These are phyloP conservation scores for Dendrolimus kikuchii DNA, from an alignment of 1,140 invertebrate genomes.

Conservation along the genomic window DNA sequence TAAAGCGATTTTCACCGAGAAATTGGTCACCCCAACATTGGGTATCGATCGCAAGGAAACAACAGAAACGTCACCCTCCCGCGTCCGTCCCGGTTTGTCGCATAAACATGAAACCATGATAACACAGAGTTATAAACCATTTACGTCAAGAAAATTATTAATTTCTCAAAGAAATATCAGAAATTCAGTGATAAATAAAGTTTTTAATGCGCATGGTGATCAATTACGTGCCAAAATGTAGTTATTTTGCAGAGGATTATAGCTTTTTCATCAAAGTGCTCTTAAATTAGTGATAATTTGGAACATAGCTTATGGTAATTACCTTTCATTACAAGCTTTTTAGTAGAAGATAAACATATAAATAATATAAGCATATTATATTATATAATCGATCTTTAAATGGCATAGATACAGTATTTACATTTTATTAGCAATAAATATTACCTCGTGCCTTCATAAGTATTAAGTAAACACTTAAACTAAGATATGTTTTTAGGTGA, in stretches of 20 bases:
- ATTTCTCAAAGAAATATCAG: no score
- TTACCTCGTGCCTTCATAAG: no score
- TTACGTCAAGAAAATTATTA: no score
- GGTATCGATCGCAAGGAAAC: constrained; percentile 51
- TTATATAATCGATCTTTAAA: no score
- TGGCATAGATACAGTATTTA: no score
- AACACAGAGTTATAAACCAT: no score
- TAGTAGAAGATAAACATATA: no score
- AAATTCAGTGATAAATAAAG: not conserved
- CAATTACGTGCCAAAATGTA: constrained; percentile 11
- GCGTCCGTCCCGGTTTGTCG: constrained; percentile 44
- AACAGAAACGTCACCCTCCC: constrained; percentile 41
- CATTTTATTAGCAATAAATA: no score
- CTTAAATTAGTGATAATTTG: not conserved
- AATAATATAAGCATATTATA: no score
- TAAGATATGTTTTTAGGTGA: no score
- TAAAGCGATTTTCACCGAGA: constrained; percentile 1
- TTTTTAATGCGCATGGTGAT: not conserved
- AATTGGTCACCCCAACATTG: constrained; percentile 45
- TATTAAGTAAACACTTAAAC: no score
- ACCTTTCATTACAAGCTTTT: no score
- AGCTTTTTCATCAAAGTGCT: not conserved
- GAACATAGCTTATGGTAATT: constrained; percentile 1
- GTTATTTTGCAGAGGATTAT: constrained; percentile 11
- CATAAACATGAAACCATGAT: constrained; percentile 55